These are phyloP conservation scores for Hypsibius dujardini DNA, from an alignment of 1,140 invertebrate species.

Conservation along the genomic window DNA sequence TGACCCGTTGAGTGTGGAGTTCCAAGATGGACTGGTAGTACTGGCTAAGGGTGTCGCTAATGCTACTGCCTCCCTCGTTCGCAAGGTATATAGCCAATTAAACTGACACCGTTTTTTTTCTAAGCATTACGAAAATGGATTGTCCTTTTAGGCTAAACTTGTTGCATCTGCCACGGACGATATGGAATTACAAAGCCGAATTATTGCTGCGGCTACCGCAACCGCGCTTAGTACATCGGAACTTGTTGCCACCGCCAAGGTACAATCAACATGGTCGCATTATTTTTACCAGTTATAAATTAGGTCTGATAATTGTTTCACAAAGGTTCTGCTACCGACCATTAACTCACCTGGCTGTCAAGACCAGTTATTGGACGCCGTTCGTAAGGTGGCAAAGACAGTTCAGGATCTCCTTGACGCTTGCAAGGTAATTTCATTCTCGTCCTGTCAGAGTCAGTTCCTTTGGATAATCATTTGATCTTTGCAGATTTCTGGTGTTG, in stretches of 20 bases:
- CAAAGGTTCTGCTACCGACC: conserved; percentile 42
- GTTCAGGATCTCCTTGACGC: conserved; percentile 74
- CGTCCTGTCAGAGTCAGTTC: conserved; percentile 11
- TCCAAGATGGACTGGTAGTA: conserved; percentile 57
- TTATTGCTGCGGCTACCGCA: conserved; percentile 83
- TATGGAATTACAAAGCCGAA: conserved; percentile 48
- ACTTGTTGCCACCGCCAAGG: conserved; percentile 83
- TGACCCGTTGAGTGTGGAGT: conserved; percentile 22
- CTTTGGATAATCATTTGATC: conserved; percentile 4
- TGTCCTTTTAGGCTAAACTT: conserved; percentile 41
- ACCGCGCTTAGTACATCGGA: conserved; percentile 93
- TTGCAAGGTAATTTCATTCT: conserved; percentile 41
- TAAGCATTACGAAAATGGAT: no score
- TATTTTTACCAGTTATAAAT: conserved; percentile 13
- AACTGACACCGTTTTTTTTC: no score
- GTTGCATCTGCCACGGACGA: conserved; percentile 65
- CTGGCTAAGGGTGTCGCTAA: conserved; percentile 90
- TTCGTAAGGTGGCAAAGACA: conserved; percentile 72
- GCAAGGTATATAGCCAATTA: conserved; percentile 46
- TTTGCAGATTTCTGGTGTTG: conserved; percentile 23
- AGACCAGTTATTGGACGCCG: conserved; percentile 75
- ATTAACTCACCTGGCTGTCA: conserved; percentile 78
- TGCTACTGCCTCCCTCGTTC: conserved; percentile 78
- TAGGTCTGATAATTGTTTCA: conserved; percentile 22
- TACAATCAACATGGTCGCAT: conserved; percentile 33